Evolutionary conservation across 2,113 vertebrate species (phyloP), one percentile per base, ranked within the genome.

Genomic region (Anser brachyrhynchus): DNA sequence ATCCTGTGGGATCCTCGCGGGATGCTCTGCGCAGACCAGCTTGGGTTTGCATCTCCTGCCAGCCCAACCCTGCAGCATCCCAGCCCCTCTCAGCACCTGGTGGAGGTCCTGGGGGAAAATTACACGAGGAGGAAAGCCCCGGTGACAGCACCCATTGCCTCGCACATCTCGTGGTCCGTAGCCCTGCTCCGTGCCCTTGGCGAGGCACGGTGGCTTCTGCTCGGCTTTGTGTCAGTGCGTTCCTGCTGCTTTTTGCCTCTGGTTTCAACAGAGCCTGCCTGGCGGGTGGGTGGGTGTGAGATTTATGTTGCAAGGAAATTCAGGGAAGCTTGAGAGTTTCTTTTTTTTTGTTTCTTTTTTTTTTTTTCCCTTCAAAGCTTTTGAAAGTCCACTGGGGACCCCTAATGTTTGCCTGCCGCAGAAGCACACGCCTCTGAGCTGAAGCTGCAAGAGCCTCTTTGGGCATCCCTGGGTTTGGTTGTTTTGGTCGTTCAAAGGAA

Each of bases 371-470:
- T 15, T 2, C 7, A 49, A 61, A 89, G 71, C 2, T 72, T 93
- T 86, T 51, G 35, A 43, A 96, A 97, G 97, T 95, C 74, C 91
- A 58, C 95, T 96, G 94, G 96, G 88, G 97, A 94, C 98, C 93
- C 96, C 98, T 97, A 97, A 97, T 92, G 98, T 96, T 96, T 73
- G 88, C 76, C 57, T 85, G 59, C 49, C 58, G 88, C 58, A 62
- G 85, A 95, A 93, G 51, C 73, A 91, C n/a, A 44, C 1, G 0
- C 52, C 39, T 76, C 37, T 74, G 89, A 80, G 54, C 59, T 46
- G 20, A 67, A 79, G 74, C 76, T 64, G 66, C 39, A 16, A 23
- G 43, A 54, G 39, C 43, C 71, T 65, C 39, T 92, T 82, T 6
- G 59, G 54, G 77, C 4, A 18, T 25, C 52, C 65, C 8, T 13